These are phyloP conservation scores for Argyresthia albistria DNA, from an alignment of 2,888 invertebrate species.

Conservation along the genomic window DNA sequence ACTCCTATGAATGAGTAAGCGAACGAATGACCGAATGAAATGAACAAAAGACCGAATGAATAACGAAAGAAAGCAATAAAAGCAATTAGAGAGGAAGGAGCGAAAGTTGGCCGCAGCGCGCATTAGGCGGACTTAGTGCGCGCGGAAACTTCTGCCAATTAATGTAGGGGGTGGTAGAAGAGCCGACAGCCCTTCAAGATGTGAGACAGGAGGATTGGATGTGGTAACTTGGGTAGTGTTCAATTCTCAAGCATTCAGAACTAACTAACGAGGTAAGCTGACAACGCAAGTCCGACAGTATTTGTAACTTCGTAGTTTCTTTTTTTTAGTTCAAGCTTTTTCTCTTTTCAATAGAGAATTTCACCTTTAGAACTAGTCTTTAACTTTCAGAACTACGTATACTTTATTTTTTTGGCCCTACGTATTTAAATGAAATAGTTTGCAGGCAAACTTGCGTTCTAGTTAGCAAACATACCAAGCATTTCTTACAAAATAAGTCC, in stretches of 20 bases:
- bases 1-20: not conserved
- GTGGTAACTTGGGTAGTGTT: not conserved
- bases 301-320: no score
- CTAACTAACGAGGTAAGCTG: no score
- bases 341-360: no score
- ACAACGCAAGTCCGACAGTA: no score
- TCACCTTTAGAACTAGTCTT: no score
- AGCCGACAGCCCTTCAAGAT: not conserved
- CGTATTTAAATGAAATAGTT: no score
- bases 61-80: constrained; percentile 41
- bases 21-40: constrained; percentile 20
- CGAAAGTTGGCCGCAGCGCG: constrained; percentile 42
- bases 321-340: no score
- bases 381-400: not conserved
- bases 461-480: no score
- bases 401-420: no score
- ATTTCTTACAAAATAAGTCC: no score
- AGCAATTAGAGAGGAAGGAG: constrained; percentile 46
- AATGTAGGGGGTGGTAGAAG: constrained; percentile 30
- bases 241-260: no score
- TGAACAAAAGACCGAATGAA: constrained; percentile 23
- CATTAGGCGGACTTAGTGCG: constrained; percentile 45
- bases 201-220: not conserved
- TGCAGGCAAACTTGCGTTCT: no score
- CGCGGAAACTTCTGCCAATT: constrained; percentile 46